Evolutionary conservation across 2,888 invertebrate species (phyloP).

Genomic region (Papilio protenor): DNA sequence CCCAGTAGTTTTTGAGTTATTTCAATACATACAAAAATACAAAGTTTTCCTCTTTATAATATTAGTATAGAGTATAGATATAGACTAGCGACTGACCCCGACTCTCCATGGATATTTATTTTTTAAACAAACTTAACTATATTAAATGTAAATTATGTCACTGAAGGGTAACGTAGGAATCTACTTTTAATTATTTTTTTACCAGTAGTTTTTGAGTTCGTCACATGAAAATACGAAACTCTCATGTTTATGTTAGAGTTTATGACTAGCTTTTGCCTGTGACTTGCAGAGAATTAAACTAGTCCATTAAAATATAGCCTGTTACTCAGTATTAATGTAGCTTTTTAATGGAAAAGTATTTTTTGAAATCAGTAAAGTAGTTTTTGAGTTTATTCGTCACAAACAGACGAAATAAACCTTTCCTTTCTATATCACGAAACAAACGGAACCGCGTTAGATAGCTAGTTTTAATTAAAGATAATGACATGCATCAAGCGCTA

Average conservation of each 20-base stretch:
- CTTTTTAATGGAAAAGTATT: no score
- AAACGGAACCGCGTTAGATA: neutral
- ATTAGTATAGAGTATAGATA: no score
- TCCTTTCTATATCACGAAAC: neutral
- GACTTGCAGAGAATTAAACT: no score
- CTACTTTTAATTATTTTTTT: neutral
- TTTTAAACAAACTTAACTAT: neutral
- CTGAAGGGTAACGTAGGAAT: conserved; percentile 18
- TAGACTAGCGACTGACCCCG: neutral
- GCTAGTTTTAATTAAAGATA: conserved; percentile 35
- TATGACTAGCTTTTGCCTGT: neutral
- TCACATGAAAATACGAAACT: neutral
- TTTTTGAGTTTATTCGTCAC: no score
- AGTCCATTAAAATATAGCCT: no score
- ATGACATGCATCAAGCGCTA: conserved; percentile 39
- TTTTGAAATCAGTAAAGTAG: no score
- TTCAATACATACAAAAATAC: no score
- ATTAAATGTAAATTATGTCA: neutral
- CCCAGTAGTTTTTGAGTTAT: no score
- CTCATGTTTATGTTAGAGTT: neutral
- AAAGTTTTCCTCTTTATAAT: no score
- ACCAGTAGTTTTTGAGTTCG: neutral
- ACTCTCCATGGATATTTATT: neutral
- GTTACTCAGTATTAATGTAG: no score
- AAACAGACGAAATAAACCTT: no score